Evolutionary conservation across 2,888 invertebrate genomes (phyloP).

Genomic region (Apamea monoglypha): DNA sequence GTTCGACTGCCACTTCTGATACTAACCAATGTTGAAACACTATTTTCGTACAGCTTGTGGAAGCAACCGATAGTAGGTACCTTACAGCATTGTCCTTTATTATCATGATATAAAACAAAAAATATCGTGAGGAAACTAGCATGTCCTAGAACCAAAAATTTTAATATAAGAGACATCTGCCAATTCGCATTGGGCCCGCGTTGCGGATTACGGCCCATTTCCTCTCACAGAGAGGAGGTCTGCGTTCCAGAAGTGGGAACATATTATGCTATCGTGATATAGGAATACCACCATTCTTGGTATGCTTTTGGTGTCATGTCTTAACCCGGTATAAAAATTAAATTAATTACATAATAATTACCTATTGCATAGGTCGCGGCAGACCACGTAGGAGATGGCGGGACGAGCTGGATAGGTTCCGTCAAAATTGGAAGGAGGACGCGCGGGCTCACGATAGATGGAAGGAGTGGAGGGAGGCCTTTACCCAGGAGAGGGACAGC

Average conservation of each 20-base stretch:
- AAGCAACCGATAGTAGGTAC: background rate
- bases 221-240: background rate
- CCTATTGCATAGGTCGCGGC: too few species aligned
- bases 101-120: background rate
- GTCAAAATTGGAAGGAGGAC: too few species aligned
- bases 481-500: too few species aligned
- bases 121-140: background rate
- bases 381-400: too few species aligned
- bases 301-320: background rate
- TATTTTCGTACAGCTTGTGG: background rate
- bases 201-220: background rate
- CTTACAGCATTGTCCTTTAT: background rate
- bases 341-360: background rate
- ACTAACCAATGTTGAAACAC: background rate
- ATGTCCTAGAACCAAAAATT: background rate
- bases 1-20: background rate
- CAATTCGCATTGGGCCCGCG: background rate
- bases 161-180: background rate
- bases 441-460: too few species aligned
- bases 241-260: too few species aligned
- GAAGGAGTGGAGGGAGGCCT: too few species aligned
- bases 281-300: background rate
- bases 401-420: too few species aligned
- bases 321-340: background rate
- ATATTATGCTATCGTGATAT: background rate